These are phyloP conservation scores for Crematogaster levior DNA, from an alignment of 2,888 invertebrate genomes.

Conservation along the genomic window DNA sequence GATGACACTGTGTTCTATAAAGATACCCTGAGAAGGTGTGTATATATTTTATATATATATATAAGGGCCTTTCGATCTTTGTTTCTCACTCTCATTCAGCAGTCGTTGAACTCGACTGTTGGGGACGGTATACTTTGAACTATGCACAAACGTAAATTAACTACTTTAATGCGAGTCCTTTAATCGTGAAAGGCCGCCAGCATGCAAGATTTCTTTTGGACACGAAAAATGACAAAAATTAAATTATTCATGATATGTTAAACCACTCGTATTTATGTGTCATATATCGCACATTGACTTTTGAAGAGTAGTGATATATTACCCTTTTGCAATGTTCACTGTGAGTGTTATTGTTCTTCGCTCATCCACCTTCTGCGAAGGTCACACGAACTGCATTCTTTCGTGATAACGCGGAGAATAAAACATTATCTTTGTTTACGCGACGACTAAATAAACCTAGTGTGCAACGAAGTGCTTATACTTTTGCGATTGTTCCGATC, in stretches of 20 bases:
- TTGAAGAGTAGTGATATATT: slow-evolving; percentile 6
- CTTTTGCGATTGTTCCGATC: background rate
- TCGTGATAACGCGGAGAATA: slow-evolving; percentile 51
- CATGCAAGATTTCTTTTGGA: background rate
- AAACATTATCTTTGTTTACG: slow-evolving; percentile 47
- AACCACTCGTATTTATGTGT: background rate
- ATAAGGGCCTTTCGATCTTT: slow-evolving; percentile 60
- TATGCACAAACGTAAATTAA: slow-evolving; percentile 67
- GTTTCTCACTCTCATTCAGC: slow-evolving; percentile 72
- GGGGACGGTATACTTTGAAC: slow-evolving; percentile 79
- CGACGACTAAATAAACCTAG: slow-evolving; percentile 42
- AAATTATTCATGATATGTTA: background rate
- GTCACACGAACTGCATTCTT: slow-evolving; percentile 32
- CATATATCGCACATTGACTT: background rate
- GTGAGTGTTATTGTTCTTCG: slow-evolving; percentile 49
- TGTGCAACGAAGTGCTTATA: slow-evolving; percentile 35
- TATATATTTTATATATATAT: background rate
- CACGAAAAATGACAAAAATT: background rate
- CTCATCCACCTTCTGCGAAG: slow-evolving; percentile 39
- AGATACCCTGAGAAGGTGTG: slow-evolving; percentile 75
- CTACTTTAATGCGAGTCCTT: slow-evolving; percentile 58
- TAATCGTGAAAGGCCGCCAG: slow-evolving; percentile 37
- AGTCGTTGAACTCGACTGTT: slow-evolving; percentile 78
- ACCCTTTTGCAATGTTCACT: slow-evolving; percentile 20
- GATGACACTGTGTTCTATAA: slow-evolving; percentile 81